Percentiles rank a stretch among this genome's conserved stretches.
Conservation (phyloP, 1,140 invertebrate genomes). For the Drosophila ironensis region DNA sequence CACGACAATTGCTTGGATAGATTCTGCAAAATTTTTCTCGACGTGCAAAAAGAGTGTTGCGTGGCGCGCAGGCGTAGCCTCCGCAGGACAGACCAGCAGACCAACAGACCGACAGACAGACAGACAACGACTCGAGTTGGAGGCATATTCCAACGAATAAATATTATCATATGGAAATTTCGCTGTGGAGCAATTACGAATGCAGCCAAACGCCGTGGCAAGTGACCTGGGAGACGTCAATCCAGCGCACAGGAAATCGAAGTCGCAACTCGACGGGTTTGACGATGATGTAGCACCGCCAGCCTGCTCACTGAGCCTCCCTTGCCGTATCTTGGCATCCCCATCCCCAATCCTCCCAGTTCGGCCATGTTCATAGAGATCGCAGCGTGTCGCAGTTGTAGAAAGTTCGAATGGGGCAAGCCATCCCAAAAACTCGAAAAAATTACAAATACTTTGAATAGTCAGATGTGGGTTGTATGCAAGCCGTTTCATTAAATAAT, state of each 20-base stretch:
- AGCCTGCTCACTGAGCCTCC: slow-evolving; percentile 6
- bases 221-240: slow-evolving; percentile 75
- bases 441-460: neutral
- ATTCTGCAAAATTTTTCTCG: too few species aligned
- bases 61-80: slow-evolving; percentile 65
- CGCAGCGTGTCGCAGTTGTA: slow-evolving; percentile 53
- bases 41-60: slow-evolving; percentile 34
- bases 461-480: too few species aligned
- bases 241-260: slow-evolving; percentile 71
- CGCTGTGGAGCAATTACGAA: slow-evolving; percentile 71
- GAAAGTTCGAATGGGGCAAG: slow-evolving; percentile 56
- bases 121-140: slow-evolving; percentile 40
- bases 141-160: slow-evolving; percentile 76
- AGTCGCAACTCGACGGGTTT: slow-evolving; percentile 74
- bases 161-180: slow-evolving; percentile 81
- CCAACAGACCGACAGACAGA: slow-evolving; percentile 13
- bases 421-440: neutral
- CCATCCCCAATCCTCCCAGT: neutral
- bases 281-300: slow-evolving; percentile 75
- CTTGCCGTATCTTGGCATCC: neutral
- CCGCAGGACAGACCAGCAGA: slow-evolving; percentile 1
- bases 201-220: slow-evolving; percentile 51
- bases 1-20: too few species aligned
- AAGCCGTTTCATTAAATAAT: too few species aligned
- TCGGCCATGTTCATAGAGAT: slow-evolving; percentile 64